Evolutionary conservation across 2,797 vertebrate species (phyloP).

Genomic region (Naso thynnoides): DNA sequence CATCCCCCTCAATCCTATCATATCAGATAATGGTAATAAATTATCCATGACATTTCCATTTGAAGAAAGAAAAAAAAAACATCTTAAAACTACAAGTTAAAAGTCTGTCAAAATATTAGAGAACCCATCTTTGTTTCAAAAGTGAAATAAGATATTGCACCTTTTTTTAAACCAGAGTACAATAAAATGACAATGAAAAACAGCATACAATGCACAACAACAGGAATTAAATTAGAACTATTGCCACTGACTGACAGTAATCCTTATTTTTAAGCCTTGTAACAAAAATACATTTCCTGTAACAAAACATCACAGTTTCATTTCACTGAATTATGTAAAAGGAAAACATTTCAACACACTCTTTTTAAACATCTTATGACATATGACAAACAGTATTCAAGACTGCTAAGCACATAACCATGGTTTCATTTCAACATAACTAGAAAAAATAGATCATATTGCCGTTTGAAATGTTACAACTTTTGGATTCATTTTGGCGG

Average conservation of each 20-base stretch:
- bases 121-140: conserved; percentile 89
- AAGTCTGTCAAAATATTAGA: conserved; percentile 88
- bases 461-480: conserved; percentile 94
- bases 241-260: conserved; percentile 80
- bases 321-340: conserved; percentile 88
- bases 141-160: conserved; percentile 92
- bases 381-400: conserved; percentile 87
- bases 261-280: conserved; percentile 79
- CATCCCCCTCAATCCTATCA: conserved; percentile 81
- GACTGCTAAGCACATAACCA: conserved; percentile 94
- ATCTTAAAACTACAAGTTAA: conserved; percentile 88
- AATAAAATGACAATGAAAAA: conserved; percentile 90
- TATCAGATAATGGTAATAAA: conserved; percentile 87
- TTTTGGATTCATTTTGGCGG: conserved; percentile 88
- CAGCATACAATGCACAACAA: conserved; percentile 87
- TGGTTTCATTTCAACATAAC: conserved; percentile 92
- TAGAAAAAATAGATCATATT: conserved; percentile 90
- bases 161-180: conserved; percentile 87
- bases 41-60: conserved; percentile 87
- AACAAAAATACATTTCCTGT: conserved; percentile 89
- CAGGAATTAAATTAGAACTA: conserved; percentile 88
- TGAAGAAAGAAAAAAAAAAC: conserved; percentile 77
- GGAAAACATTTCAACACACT: conserved; percentile 82
- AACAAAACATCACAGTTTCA: conserved; percentile 92
- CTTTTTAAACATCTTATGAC: conserved; percentile 85